Percentiles rank a stretch among this genome's conserved stretches.
phyloP scores from a whole-genome alignment of 2,797 vertebrate genomes.

The Fistularia tabacaria region DNA sequence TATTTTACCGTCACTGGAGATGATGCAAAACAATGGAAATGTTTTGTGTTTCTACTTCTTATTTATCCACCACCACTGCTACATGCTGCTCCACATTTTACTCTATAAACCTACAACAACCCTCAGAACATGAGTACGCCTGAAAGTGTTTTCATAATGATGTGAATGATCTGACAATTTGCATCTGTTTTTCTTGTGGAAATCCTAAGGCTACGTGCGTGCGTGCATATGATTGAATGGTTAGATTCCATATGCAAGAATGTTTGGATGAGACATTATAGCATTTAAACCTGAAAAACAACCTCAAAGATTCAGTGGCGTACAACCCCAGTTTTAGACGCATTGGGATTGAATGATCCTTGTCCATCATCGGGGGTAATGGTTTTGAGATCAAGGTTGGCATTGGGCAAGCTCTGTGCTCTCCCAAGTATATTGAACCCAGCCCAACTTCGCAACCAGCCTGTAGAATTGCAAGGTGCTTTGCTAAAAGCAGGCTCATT shows the following conservation, averaged over 20 bases:
- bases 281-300: constrained; percentile 37
- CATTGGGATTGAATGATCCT: constrained; percentile 33
- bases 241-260: constrained; percentile 18
- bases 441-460: constrained; percentile 23
- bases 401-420: constrained; percentile 20
- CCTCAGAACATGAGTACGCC: constrained; percentile 9
- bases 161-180: no score
- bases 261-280: constrained; percentile 14
- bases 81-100: constrained; percentile 31
- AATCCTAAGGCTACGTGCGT: constrained; percentile 10
- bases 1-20: constrained; percentile 13
- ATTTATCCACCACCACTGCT: constrained; percentile 8
- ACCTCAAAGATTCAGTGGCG: constrained; percentile 1
- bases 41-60: no score
- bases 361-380: constrained; percentile 11
- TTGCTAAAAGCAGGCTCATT: constrained; percentile 26
- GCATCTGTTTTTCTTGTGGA: constrained; percentile 1
- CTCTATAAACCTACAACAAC: constrained; percentile 13
- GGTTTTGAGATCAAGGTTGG: constrained; percentile 21
- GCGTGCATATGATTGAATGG: no score
- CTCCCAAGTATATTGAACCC: constrained; percentile 9
- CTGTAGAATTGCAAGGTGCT: constrained; percentile 23
- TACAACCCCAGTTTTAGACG: constrained; percentile 1
- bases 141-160: constrained; percentile 17
- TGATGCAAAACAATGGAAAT: no score